Base-by-base conservation (phyloP, 1,140 invertebrate genomes). In the Hylaeus volcanicus region DNA sequence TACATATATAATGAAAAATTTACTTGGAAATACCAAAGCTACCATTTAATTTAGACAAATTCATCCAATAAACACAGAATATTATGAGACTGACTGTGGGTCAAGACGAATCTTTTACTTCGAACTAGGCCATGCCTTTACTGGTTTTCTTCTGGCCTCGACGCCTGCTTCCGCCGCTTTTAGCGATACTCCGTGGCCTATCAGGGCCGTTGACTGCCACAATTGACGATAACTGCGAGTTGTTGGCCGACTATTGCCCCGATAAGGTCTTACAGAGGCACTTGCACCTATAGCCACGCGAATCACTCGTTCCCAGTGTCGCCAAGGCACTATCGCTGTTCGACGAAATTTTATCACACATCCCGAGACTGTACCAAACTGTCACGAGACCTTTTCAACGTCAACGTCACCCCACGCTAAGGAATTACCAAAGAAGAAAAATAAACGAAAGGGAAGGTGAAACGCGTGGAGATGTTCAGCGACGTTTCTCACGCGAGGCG, bases 201-300 rank as follows among this genome's bases (percentile, higher is more conserved):
- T 70, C 74, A 60, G 37, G 53, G 15, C 41, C 61, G 61, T 51
- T 65, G 37, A 43, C 70, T 48, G 60, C 14, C 55, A 26, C 77
- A 79, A 74, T 74, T 66, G 77, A 79, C 77, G 77, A 79, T 79
- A 84, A 66, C 82, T 81, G 72, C 73, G 78, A 84, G 72, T 85
- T 76, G 78, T 74, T 76, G 72, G 60, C 51, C 71, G 71, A 78
- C 61, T 64, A 74, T 79, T 65, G 70, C 77, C 70, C 51, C 69
- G 77, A 74, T 66, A 79, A 79, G 51, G 77, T 64, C 77, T 58
- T 73, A 79, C 77, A 70, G 71, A 56, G 71, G 76, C 76, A 64
- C 68, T 78, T 78, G 45, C 68, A 78, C 58, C 68, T 45, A 78
- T 58, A n/a, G 37, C 45, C 11, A 71, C 26, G 26, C 0, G 26